phyloP scores from a whole-genome alignment of 2,797 vertebrate species.

The Limosa lapponica region DNA sequence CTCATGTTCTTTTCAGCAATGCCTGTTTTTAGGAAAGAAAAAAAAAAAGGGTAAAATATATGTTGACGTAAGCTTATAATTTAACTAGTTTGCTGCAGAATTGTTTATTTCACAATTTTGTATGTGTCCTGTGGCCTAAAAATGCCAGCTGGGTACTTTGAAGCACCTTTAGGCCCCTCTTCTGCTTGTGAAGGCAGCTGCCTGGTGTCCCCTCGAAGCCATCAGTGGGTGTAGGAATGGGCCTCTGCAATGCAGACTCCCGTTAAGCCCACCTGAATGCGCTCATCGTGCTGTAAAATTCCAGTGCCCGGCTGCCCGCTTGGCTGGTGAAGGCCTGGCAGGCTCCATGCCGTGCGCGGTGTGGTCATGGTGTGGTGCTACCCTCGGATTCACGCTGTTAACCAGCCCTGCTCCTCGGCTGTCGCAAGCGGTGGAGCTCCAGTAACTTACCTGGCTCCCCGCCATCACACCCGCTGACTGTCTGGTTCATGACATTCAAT shows the following conservation, averaged over 20 bases:
- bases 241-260: accelerated
- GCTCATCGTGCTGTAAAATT: background rate
- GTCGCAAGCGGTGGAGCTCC: background rate
- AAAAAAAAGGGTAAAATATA: accelerated
- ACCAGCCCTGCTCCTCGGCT: background rate
- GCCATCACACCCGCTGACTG: background rate
- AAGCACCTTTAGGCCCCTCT: background rate
- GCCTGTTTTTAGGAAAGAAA: background rate
- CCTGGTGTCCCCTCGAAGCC: background rate
- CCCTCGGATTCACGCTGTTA: accelerated
- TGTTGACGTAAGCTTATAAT: background rate
- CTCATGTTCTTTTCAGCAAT: background rate
- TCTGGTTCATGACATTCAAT: background rate
- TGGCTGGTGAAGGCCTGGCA: background rate
- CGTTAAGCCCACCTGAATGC: background rate
- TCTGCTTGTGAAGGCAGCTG: background rate
- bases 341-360: background rate
- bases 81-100: background rate
- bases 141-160: accelerated
- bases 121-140: background rate
- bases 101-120: background rate
- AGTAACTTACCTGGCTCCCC: background rate
- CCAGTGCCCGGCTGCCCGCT: background rate
- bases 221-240: accelerated
- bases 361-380: background rate